phyloP scores from a whole-genome alignment of 2,888 invertebrate species.

The Orchesellides sinensis region DNA sequence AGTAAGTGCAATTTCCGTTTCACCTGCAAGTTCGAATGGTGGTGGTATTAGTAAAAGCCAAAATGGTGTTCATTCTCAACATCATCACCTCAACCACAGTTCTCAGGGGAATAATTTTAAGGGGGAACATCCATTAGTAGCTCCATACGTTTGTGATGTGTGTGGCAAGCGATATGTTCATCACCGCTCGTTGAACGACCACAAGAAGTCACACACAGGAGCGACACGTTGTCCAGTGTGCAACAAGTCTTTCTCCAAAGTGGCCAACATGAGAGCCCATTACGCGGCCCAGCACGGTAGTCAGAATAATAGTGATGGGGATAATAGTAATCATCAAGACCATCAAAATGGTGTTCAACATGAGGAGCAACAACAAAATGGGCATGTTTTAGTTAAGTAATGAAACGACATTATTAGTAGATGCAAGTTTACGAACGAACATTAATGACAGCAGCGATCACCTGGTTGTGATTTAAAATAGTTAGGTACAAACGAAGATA shows the following conservation, averaged over 20 bases:
- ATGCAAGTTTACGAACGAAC: too few species aligned
- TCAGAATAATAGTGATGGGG: slow-evolving; percentile 3
- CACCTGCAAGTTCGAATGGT: background rate
- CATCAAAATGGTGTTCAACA: slow-evolving; percentile 17
- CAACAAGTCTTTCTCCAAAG: slow-evolving; percentile 67
- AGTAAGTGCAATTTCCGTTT: slow-evolving; percentile 48
- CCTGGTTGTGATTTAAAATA: too few species aligned
- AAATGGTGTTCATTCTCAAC: too few species aligned
- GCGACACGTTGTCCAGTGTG: slow-evolving; percentile 68
- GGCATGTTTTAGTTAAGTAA: slow-evolving; percentile 25
- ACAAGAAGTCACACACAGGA: slow-evolving; percentile 69
- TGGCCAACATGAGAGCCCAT: slow-evolving; percentile 69
- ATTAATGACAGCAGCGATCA: too few species aligned
- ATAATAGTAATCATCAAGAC: background rate
- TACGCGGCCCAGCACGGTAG: slow-evolving; percentile 60
- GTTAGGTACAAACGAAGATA: too few species aligned
- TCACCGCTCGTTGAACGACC: slow-evolving; percentile 66
- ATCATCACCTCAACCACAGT: too few species aligned
- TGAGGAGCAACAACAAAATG: slow-evolving; percentile 21
- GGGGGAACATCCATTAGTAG: background rate
- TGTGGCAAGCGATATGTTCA: slow-evolving; percentile 67
- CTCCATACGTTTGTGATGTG: slow-evolving; percentile 65
- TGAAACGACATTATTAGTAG: too few species aligned
- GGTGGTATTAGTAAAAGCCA: too few species aligned
- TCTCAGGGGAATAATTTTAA: too few species aligned